These are phyloP conservation scores for Sporophila hypoxantha DNA, from an alignment of 2,113 vertebrate genomes.

Conservation along the genomic window DNA sequence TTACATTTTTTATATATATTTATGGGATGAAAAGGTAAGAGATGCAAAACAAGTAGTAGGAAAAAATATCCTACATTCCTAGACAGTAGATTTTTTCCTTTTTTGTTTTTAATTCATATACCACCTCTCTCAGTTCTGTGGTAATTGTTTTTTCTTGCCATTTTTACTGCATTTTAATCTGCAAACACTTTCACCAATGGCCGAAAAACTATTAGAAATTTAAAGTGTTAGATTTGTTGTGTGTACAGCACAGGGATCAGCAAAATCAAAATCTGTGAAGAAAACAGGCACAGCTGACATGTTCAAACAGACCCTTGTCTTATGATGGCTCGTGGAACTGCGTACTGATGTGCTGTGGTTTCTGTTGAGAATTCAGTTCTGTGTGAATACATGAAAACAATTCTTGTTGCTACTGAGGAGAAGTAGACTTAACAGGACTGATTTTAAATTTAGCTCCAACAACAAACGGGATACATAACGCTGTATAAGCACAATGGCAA, in stretches of 20 bases:
- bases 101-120: background rate
- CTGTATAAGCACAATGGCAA: background rate
- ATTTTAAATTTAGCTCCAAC: background rate
- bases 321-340: background rate
- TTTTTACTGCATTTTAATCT: background rate
- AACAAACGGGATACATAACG: background rate
- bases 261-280: background rate
- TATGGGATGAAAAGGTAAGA: background rate
- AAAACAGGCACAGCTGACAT: background rate
- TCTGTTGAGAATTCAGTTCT: background rate
- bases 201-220: background rate
- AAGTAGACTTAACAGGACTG: background rate
- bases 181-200: background rate
- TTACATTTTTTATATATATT: background rate
- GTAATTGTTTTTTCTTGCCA: background rate
- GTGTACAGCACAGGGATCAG: background rate
- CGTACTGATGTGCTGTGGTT: fast-evolving
- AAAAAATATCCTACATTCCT: background rate
- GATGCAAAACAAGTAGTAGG: background rate
- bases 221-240: background rate
- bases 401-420: background rate
- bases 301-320: background rate
- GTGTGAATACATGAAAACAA: background rate
- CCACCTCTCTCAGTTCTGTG: background rate
- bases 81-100: background rate